Evolutionary conservation across 2,113 vertebrate genomes (phyloP).

Genomic region (Kryptolebias marmoratus): DNA sequence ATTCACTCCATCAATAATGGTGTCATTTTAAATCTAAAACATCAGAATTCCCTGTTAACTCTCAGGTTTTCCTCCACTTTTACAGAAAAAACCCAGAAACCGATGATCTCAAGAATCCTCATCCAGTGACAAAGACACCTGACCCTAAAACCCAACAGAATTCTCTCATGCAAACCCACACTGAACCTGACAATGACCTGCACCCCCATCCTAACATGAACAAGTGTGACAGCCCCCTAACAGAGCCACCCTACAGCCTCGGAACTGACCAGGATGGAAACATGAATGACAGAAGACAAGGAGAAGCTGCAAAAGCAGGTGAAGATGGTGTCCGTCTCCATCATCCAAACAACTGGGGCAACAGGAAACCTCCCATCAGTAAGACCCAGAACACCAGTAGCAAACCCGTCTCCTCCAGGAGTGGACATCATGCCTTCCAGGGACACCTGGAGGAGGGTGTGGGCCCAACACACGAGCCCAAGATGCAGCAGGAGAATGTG

Average conservation of each 20-base stretch:
- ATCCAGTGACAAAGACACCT: constrained; percentile 60
- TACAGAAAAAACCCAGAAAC: constrained; percentile 76
- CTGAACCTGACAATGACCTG: constrained; percentile 50
- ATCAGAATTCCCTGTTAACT: neutral
- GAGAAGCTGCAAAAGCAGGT: constrained; percentile 21
- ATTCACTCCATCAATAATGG: too few relatives aligned
- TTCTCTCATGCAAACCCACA: constrained; percentile 70
- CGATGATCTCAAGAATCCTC: constrained; percentile 65
- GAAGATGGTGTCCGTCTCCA: constrained; percentile 18
- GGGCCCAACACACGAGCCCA: constrained; percentile 23
- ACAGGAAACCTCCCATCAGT: constrained; percentile 69
- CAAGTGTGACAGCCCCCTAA: constrained; percentile 41
- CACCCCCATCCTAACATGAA: constrained; percentile 66
- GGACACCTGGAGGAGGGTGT: constrained; percentile 40
- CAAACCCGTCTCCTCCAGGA: constrained; percentile 26
- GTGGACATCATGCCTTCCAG: constrained; percentile 42
- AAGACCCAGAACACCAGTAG: constrained; percentile 39
- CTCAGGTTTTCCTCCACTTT: neutral
- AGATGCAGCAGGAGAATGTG: constrained; percentile 74
- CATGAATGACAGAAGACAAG: constrained; percentile 29
- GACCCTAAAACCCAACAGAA: constrained; percentile 75
- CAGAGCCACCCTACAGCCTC: constrained; percentile 31
- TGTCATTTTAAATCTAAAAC: neutral
- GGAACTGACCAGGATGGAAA: constrained; percentile 22
- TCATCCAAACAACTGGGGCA: constrained; percentile 86